Evolutionary conservation across 2,888 invertebrate genomes (phyloP).

Genomic region (Protula sp.): DNA sequence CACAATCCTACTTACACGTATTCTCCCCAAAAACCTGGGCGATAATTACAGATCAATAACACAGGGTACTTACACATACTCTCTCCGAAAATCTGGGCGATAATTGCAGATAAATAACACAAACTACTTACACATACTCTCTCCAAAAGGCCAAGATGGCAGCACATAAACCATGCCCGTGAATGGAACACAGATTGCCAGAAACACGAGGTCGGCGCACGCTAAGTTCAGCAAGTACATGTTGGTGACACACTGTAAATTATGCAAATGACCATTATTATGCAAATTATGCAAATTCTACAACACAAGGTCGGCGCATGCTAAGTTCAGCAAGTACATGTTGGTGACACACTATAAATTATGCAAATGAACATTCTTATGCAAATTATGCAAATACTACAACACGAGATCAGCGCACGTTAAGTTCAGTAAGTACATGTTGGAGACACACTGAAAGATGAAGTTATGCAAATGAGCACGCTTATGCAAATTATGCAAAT

Average conservation of each 20-base stretch:
- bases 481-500: no score
- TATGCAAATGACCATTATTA: no score
- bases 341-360: constrained; percentile 15
- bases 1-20: no score
- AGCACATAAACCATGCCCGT: constrained; percentile 82
- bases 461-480: no score
- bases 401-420: constrained; percentile 71
- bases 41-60: no score
- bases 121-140: constrained; percentile 72
- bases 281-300: no score
- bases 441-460: constrained; percentile 13
- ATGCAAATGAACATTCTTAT: no score
- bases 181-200: constrained; percentile 83
- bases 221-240: constrained; percentile 25
- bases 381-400: no score
- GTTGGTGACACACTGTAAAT: constrained; percentile 16
- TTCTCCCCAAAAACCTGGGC: no score
- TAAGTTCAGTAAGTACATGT: constrained; percentile 25
- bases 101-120: no score
- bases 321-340: constrained; percentile 24
- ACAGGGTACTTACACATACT: no score
- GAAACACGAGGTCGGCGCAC: constrained; percentile 74
- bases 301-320: constrained; percentile 72
- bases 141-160: constrained; percentile 82
- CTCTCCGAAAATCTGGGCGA: no score